phyloP scores from a whole-genome alignment of 1,140 invertebrate genomes.

The Vanessa atalanta region DNA sequence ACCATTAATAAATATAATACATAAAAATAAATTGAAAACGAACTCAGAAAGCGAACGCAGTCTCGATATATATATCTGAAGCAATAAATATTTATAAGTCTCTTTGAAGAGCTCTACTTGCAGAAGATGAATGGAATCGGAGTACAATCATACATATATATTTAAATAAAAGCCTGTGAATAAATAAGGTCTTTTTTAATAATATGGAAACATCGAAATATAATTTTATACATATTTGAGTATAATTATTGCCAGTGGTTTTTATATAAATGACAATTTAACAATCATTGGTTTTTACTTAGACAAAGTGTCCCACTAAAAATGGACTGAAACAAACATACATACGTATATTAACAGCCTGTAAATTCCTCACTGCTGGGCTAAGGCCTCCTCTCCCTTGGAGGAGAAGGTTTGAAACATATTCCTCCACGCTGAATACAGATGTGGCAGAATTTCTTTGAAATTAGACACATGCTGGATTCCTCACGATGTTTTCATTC shows the following conservation, averaged over 20 bases:
- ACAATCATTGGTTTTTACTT: too few relatives aligned
- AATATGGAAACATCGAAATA: background rate
- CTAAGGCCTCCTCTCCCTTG: too few relatives aligned
- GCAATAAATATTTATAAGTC: conserved; percentile 28
- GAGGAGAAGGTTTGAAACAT: too few relatives aligned
- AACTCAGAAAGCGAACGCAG: conserved; percentile 2
- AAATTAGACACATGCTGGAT: too few relatives aligned
- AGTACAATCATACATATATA: conserved; percentile 5
- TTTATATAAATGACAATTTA: too few relatives aligned
- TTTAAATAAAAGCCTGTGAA: conserved; percentile 9
- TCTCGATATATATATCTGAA: conserved; percentile 2
- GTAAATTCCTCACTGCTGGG: too few relatives aligned
- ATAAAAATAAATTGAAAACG: conserved; percentile 20
- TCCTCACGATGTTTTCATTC: too few relatives aligned
- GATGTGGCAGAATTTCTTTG: too few relatives aligned
- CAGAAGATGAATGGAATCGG: background rate
- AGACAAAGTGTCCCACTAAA: too few relatives aligned
- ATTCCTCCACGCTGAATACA: too few relatives aligned
- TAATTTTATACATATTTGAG: background rate
- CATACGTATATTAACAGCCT: too few relatives aligned
- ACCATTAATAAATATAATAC: background rate
- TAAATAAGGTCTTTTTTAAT: background rate
- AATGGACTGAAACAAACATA: too few relatives aligned
- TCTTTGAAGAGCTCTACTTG: conserved; percentile 23
- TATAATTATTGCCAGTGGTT: background rate